A percentile compares a stretch with the other conserved stretches of the same genome.
phyloP scores from a whole-genome alignment of 2,113 vertebrate species.

The Trogon surrucura region DNA sequence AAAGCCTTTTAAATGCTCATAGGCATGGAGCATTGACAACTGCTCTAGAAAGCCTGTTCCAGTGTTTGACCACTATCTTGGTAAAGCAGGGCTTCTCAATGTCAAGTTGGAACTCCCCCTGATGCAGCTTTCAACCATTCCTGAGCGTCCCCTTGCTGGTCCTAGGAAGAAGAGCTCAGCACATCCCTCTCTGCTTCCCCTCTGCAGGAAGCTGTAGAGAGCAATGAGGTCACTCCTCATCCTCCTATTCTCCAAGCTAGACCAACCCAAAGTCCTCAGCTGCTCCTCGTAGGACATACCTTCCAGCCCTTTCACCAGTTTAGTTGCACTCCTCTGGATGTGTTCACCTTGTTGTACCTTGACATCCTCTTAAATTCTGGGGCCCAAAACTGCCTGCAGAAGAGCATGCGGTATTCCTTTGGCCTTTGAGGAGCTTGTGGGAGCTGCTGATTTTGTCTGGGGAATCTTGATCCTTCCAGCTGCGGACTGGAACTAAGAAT shows the following conservation, averaged over 20 bases:
- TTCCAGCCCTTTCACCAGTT: background rate
- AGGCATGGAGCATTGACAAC: rapidly evolving
- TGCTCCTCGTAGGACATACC: background rate
- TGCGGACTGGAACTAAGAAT: too few relatives aligned
- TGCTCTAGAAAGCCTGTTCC: too few relatives aligned
- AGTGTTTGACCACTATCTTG: background rate
- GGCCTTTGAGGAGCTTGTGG: too few relatives aligned
- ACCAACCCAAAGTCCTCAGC: background rate
- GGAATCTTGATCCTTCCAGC: too few relatives aligned
- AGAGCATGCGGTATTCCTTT: too few relatives aligned
- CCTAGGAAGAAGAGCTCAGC: rapidly evolving
- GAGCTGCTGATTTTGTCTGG: too few relatives aligned
- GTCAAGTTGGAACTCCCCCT: background rate
- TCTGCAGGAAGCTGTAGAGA: background rate
- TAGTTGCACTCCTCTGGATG: too few relatives aligned
- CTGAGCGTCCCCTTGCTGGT: rapidly evolving
- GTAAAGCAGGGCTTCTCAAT: background rate
- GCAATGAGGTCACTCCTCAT: background rate
- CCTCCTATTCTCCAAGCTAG: background rate
- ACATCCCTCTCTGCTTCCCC: background rate
- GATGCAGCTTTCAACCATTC: background rate
- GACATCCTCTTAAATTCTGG: too few relatives aligned
- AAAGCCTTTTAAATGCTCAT: background rate
- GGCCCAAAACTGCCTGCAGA: too few relatives aligned
- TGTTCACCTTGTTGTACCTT: too few relatives aligned